phyloP scores from a whole-genome alignment of 1,140 invertebrate species.

The Campoletis sonorensis region DNA sequence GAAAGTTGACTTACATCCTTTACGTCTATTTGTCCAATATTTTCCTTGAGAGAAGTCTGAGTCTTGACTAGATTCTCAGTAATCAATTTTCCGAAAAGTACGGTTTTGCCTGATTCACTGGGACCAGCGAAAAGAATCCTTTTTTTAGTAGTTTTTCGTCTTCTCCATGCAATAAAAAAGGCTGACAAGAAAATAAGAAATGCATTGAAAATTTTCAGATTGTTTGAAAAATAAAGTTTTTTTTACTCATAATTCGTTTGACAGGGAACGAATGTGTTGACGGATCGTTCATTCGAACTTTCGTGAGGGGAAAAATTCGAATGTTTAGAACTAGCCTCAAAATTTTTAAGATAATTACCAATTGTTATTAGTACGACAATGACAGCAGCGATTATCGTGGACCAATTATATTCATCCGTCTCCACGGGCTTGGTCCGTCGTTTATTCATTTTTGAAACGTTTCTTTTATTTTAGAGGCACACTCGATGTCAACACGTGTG shows the following conservation, averaged over 20 bases:
- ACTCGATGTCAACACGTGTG: neutral
- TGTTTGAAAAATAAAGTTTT: slow-evolving; percentile 30
- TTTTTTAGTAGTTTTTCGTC: slow-evolving; percentile 77
- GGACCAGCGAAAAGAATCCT: slow-evolving; percentile 88
- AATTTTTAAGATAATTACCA: slow-evolving; percentile 70
- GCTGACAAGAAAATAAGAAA: slow-evolving; percentile 67
- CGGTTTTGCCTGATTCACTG: slow-evolving; percentile 91
- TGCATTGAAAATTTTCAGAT: slow-evolving; percentile 50
- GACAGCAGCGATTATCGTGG: slow-evolving; percentile 74
- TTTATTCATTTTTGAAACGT: slow-evolving; percentile 63
- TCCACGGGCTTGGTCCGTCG: slow-evolving; percentile 58
- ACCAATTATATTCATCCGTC: slow-evolving; percentile 70
- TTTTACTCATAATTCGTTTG: no score
- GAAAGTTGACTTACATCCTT: slow-evolving; percentile 75
- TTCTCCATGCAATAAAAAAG: slow-evolving; percentile 78
- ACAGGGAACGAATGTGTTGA: no score
- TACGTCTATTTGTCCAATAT: slow-evolving; percentile 82
- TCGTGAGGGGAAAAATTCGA: slow-evolving; percentile 68
- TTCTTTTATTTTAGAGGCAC: neutral
- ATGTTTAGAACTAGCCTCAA: slow-evolving; percentile 56
- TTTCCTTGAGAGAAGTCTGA: slow-evolving; percentile 91
- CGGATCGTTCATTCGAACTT: neutral
- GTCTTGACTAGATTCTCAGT: slow-evolving; percentile 85
- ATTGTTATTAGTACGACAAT: slow-evolving; percentile 77
- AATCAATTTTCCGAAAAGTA: slow-evolving; percentile 85